phyloP scores from a whole-genome alignment of 2,113 vertebrate genomes.

The mouse (Mus musculus) region GRCm39 chr9:15939501-15940000 shows the following conservation, averaged over 20 bases:
- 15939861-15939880: conserved; percentile 2
- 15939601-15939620: not conserved
- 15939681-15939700: conserved; percentile 18
- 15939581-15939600: not conserved
- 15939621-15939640: not conserved
- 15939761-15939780: conserved; percentile 44
- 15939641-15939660: not conserved
- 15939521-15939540: not conserved
- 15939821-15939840: conserved; percentile 54
- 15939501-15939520: not conserved
- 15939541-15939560: not conserved
- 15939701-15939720: conserved; percentile 48
- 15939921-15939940: conserved; percentile 65
- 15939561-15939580: conserved; percentile 30
- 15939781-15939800: conserved; percentile 68
- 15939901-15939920: conserved; percentile 43
- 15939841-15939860: conserved; percentile 55
- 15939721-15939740: conserved; percentile 44
- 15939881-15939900: conserved; percentile 9
- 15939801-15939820: conserved; percentile 73
- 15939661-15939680: not conserved
- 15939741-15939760: conserved; percentile 37
- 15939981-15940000: conserved; percentile 10
- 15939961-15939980: conserved; percentile 9
- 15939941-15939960: not conserved